These are phyloP conservation scores for Kryphioiulus occultus DNA, from an alignment of 2,888 invertebrate genomes.

Conservation along the genomic window DNA sequence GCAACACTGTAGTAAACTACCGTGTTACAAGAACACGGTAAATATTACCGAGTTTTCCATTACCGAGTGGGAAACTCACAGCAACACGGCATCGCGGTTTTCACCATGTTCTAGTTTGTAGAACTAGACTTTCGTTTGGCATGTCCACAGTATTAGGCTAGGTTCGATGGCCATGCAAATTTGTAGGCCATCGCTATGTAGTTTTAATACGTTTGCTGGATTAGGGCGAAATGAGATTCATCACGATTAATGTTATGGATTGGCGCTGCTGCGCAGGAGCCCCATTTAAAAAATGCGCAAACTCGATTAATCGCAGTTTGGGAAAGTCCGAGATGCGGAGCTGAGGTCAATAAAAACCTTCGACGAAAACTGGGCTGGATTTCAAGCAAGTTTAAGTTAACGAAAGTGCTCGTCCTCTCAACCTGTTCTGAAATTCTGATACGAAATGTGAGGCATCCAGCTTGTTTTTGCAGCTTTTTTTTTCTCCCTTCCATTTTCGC, in stretches of 20 bases:
- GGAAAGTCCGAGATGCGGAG: neutral
- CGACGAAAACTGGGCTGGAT: too few relatives aligned
- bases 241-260: neutral
- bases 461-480: neutral
- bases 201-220: neutral
- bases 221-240: neutral
- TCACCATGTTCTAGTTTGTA: too few relatives aligned
- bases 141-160: too few relatives aligned
- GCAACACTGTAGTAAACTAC: too few relatives aligned
- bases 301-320: neutral
- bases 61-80: too few relatives aligned
- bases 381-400: too few relatives aligned
- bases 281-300: neutral
- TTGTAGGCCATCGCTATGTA: neutral
- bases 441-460: neutral
- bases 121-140: too few relatives aligned
- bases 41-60: too few relatives aligned
- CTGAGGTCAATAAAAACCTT: too few relatives aligned
- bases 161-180: too few relatives aligned
- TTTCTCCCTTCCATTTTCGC: neutral
- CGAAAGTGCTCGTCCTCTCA: neutral
- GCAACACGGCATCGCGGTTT: too few relatives aligned
- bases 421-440: neutral
- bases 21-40: too few relatives aligned
- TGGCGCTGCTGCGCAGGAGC: neutral